phyloP scores from a whole-genome alignment of 1,140 invertebrate genomes.

The Papilio glaucus region DNA sequence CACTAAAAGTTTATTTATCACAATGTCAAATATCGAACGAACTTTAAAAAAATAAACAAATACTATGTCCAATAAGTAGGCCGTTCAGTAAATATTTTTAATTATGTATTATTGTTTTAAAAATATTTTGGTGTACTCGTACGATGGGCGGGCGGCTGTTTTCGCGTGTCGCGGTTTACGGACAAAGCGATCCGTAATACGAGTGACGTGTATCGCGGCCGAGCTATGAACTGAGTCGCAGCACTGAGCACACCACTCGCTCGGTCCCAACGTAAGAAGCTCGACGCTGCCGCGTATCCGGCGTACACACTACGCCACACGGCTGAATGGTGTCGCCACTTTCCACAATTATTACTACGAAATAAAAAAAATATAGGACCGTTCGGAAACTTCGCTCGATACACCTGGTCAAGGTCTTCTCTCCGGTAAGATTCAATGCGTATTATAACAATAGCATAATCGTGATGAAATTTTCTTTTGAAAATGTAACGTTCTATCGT shows the following conservation, averaged over 20 bases:
- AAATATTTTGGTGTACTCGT: slow-evolving; percentile 44
- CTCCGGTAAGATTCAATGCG: neutral
- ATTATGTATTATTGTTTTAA: slow-evolving; percentile 31
- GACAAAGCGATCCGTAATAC: slow-evolving; percentile 26
- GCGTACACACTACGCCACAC: slow-evolving; percentile 27
- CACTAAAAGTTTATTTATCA: slow-evolving; percentile 24
- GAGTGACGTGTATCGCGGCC: slow-evolving; percentile 52
- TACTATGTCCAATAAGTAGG: slow-evolving; percentile 35
- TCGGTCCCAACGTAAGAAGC: slow-evolving; percentile 17
- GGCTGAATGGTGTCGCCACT: neutral
- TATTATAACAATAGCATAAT: neutral
- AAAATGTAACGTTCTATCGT: slow-evolving; percentile 2
- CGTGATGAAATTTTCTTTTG: slow-evolving; percentile 13
- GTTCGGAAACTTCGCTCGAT: neutral
- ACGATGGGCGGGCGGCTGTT: slow-evolving; percentile 48
- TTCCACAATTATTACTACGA: neutral
- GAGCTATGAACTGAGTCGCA: slow-evolving; percentile 49
- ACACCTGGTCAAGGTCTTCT: neutral
- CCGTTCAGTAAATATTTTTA: slow-evolving; percentile 37
- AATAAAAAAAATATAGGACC: neutral
- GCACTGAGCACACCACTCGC: slow-evolving; percentile 26
- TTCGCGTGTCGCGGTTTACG: slow-evolving; percentile 42
- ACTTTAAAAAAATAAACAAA: slow-evolving; percentile 35
- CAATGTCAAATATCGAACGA: slow-evolving; percentile 34
- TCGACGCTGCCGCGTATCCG: slow-evolving; percentile 45